A percentile compares a stretch with the other conserved stretches of the same genome.
phyloP scores from a whole-genome alignment of 2,113 vertebrate genomes.

The Epinephelus lanceolatus region DNA sequence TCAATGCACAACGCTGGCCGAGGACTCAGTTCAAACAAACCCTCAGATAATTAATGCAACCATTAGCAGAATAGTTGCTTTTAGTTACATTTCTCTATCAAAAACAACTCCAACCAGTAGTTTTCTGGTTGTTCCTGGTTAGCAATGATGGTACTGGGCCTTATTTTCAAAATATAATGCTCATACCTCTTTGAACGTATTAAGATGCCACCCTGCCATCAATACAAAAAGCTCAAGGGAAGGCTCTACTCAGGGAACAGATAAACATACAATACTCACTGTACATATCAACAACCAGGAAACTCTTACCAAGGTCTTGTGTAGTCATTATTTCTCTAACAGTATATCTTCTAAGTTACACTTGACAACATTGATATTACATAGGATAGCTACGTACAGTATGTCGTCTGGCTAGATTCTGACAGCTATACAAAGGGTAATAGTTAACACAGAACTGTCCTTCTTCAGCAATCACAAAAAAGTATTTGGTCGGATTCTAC shows the following conservation, averaged over 20 bases:
- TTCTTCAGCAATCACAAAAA: conserved; percentile 67
- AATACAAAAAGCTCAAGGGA: conserved; percentile 69
- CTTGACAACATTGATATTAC: conserved; percentile 78
- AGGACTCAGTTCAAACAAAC: conserved; percentile 31
- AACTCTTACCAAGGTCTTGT: conserved; percentile 59
- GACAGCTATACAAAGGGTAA: conserved; percentile 66
- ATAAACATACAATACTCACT: conserved; percentile 73
- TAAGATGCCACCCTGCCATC: conserved; percentile 54
- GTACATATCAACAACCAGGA: conserved; percentile 75
- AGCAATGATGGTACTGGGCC: conserved; percentile 23
- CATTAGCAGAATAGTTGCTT: conserved; percentile 41
- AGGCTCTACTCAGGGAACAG: conserved; percentile 63
- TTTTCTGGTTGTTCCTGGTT: conserved; percentile 44
- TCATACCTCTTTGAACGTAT: conserved; percentile 32
- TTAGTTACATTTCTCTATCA: conserved; percentile 46
- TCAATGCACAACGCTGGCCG: conserved; percentile 48
- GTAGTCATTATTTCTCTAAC: conserved; percentile 60
- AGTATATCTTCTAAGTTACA: conserved; percentile 73
- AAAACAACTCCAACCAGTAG: conserved; percentile 50
- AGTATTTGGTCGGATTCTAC: conserved; percentile 68
- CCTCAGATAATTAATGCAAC: conserved; percentile 31
- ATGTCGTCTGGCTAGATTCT: conserved; percentile 63
- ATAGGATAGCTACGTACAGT: conserved; percentile 59
- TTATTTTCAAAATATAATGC: conserved; percentile 62
- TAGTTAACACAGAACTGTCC: conserved; percentile 61